Base-by-base conservation (phyloP, 2,113 vertebrate species). In the Puntigrus tetrazona region DNA sequence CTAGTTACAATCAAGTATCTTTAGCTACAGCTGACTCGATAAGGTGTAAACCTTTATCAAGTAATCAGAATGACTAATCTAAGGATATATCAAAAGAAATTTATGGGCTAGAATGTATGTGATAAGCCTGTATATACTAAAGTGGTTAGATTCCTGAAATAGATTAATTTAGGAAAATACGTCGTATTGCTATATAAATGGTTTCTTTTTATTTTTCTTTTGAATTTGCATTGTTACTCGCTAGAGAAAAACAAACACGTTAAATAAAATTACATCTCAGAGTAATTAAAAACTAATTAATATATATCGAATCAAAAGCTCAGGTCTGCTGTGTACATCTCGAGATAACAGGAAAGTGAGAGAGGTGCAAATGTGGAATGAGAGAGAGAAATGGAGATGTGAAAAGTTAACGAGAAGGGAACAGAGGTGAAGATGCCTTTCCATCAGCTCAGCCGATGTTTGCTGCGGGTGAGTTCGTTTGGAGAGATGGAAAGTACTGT, bases 401-500 rank as follows among this genome's bases (percentile, higher is more conserved):
- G 69, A 45, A 65, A 73, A 73, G 34, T 36, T 57, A 38, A 57
- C 38, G 13, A 73, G 38, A 73, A 25, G 5, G n/a, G 6, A 73
- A 43, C 69, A 25, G 22, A 14, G 69, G n/a, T 4, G n/a, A 72
- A 25, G 2, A 25, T 22, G 16, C 31, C 31, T 75, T 75, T 50
- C 45, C 25, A 29, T 27, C 45, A 29, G 4, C 50, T 50, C n/a
- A 11, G 55, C 67, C 14, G 13, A 43, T 78, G 61, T 50, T 84
- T 69, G 52, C 43, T 84, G 67, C 65, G 31, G 7, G 36, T 82
- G 74, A 41, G 50, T 34, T 72, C 29, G 73, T 70, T 78, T 63
- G 86, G 77, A 85, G 36, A 36, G 67, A 27, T 38, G 18, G 47
- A n/a, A 45, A 31, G 9, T n/a, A 38, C 80, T 79, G 52, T 57